Base-by-base conservation (phyloP, 2,888 invertebrate genomes). In the Cremastobaeus sp. region DNA sequence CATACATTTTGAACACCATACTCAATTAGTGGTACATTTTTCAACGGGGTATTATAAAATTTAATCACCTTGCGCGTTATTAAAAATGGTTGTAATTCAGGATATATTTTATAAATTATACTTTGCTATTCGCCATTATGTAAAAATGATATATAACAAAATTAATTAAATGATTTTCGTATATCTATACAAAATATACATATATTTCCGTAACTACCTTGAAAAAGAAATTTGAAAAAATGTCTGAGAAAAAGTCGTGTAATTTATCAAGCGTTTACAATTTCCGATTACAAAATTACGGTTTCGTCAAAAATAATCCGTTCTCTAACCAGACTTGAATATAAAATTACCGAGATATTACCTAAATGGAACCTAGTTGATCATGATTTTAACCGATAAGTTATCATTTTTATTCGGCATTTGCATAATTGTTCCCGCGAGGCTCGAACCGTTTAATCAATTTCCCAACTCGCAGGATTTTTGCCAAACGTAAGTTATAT, bases 381-480 rank as follows among this genome's bases (percentile, higher is more conserved):
- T 54, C 28, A 32, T 28, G 45, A 52, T 11, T 68, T 59, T 35
- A 50, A 52, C 43, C 18, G 18, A 35, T 17, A 43, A n/a, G n/a
- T n/a, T 70, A 55, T 65, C 21, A 45, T 71, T 59, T 17, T 65
- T 64, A 57, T 55, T 50, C 43, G 50, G n/a, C n/a, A 71, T 71
- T 71, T 71, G 45, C 71, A 71, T 71, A 71, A 71, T 64, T 64
- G 14, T 28, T 20, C 15, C 43, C 21, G 2, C 12, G n/a, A n/a
- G 48, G n/a, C n/a, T n/a, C n/a, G n/a, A n/a, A n/a, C n/a, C 35
- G 18, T 2, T 15, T 1, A 55, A 2, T 9, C 25, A 18, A 41
- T 55, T 48, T 41, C 39, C 48, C n/a, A 15, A 14, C 12, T 3
- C 12, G 2, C 21, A n/a, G 11, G n/a, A 8, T 35, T 52, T 52